Base-by-base conservation (phyloP, 2,888 invertebrate species). In the Cryptocheilus praepositus region DNA sequence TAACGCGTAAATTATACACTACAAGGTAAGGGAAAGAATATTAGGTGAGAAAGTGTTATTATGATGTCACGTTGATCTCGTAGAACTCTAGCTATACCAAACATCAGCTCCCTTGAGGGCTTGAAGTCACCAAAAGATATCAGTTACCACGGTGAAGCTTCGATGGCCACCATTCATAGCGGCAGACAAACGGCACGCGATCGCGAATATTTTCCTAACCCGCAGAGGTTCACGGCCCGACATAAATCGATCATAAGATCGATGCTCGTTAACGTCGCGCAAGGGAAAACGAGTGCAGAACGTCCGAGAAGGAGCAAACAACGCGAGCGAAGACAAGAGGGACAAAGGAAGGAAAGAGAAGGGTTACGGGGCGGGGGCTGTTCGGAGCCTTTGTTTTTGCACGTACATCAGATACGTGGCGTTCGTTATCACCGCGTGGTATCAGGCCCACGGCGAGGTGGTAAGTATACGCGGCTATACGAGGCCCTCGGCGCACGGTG, bases 341-440 rank as follows among this genome's bases (percentile, higher is more conserved):
- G 61, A 73, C 70, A 73, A 67, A 68, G 69, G 74, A 43, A 19
- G 22, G 44, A 64, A 64, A 43, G 60, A 56, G 62, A 53, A 19
- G n/a, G 46, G 55, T 45, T 21, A 21, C 15, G 16, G 61, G 52
- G 43, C 16, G 57, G 54, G 66, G 21, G 65, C 58, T 25, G 60
- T 60, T 5, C 18, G n/a, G 36, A 43, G 55, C 80, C 82, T 86
- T 86, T 86, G 85, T 87, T 85, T 87, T 86, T 87, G 81, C 81
- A 79, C 82, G 80, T 79, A 77, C 81, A 85, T 85, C 85, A 82
- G 85, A 87, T 86, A 86, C 81, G 80, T 81, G 79, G 74, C 78
- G 71, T 74, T 61, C 63, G 70, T 86, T 88, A 88, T 88, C 88
- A 83, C 65, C 64, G 68, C 63, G 67, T 82, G 79, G 82, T 86